Base-by-base conservation (phyloP, 2,113 vertebrate species). In the Loxodonta africana region DNA sequence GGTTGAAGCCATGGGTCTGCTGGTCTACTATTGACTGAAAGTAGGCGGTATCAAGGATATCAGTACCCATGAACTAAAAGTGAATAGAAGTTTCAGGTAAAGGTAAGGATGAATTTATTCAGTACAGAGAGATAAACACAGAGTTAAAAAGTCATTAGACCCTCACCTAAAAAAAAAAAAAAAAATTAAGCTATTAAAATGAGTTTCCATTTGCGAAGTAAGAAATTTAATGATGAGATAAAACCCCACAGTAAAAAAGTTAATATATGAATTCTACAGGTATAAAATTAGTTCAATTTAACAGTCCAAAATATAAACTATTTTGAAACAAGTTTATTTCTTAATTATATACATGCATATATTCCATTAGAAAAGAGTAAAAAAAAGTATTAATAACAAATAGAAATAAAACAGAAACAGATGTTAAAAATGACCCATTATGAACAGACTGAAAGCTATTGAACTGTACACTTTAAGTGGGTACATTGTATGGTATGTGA, bases 181-280 rank as follows among this genome's bases (percentile, higher is more conserved):
- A 65, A 65, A 26, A 8, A 9, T 5, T 8, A 1, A 37, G 37
- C 11, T 7, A 65, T 80, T 37, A 90, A 81, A 83, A 76, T 73
- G 53, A 53, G 41, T 23, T 12, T 82, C 25, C 28, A 84, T 63
- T 10, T 95, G 4, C 33, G 87, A 94, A 90, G n/a, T 12, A 65
- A 93, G 5, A 77, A 83, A 87, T 57, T 83, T 65, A 44, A 81
- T 28, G 12, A 30, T 88, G 44, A 74, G 73, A 90, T 82, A 95
- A 92, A 94, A 88, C 44, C 65, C 5, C 25, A 87, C 60, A 67
- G 5, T 37, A 48, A 82, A 73, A 85, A 96, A 86, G 6, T 46
- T 95, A 23, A 5, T 65, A 65, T 73, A 78, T 69, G 12, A 71
- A 85, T 60, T 94, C n/a, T 57, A 71, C 25, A 28, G 8, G 21